Conservation (phyloP, 2,113 vertebrate species). For the Sterrhoptilus dennistouni region DNA sequence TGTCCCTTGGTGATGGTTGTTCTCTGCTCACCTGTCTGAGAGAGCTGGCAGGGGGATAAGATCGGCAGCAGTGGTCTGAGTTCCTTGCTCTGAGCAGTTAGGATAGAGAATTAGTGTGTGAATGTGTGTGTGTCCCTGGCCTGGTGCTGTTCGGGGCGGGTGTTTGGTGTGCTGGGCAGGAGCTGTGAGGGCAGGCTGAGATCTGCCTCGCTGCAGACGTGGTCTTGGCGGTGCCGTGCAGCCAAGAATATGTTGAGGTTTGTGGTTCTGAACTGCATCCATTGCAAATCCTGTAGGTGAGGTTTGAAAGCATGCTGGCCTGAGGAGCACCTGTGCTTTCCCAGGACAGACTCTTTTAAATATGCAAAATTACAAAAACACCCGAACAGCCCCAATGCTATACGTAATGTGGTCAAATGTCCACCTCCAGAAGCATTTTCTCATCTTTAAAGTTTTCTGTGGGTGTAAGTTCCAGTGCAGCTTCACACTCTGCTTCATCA, state of each 20-base stretch:
- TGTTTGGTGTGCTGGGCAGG: neutral
- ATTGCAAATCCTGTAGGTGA: slow-evolving; percentile 35
- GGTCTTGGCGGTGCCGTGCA: neutral
- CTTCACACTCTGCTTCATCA: slow-evolving; percentile 48
- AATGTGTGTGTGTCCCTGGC: neutral
- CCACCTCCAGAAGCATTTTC: slow-evolving; percentile 60
- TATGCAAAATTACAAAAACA: slow-evolving; percentile 31
- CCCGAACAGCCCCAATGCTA: neutral
- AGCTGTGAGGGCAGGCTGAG: slow-evolving; percentile 51
- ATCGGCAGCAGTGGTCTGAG: neutral
- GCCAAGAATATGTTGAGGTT: neutral
- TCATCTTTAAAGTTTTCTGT: slow-evolving; percentile 63
- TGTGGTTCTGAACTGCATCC: slow-evolving; percentile 44
- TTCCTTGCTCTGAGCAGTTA: neutral
- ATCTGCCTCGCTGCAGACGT: neutral
- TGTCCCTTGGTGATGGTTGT: neutral
- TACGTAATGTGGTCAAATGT: slow-evolving; percentile 47
- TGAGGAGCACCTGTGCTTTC: slow-evolving; percentile 53
- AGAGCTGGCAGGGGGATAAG: accelerated
- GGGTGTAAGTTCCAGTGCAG: slow-evolving; percentile 35
- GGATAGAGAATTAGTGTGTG: accelerated
- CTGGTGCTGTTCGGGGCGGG: neutral
- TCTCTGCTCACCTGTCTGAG: neutral
- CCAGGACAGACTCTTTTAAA: slow-evolving; percentile 46
- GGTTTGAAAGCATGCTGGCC: slow-evolving; percentile 38